These are phyloP conservation scores for Sclerodermus sp. DNA, from an alignment of 2,888 invertebrate species.

Conservation along the genomic window DNA sequence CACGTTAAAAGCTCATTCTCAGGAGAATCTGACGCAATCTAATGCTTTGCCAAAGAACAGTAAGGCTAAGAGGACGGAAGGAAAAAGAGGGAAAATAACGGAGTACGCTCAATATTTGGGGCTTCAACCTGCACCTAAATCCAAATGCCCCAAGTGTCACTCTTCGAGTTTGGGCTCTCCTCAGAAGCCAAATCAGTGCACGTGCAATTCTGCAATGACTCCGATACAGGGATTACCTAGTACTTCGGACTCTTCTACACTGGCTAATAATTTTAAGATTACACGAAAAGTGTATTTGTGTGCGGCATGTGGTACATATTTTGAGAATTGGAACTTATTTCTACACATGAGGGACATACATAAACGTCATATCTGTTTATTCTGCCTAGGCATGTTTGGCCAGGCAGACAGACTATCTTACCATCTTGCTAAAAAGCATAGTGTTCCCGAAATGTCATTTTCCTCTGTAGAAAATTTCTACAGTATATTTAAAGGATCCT, in stretches of 20 bases:
- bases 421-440: constrained; percentile 78
- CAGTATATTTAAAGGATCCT: constrained; percentile 67
- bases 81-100: constrained; percentile 47
- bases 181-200: constrained; percentile 70
- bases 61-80: constrained; percentile 29
- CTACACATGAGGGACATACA: constrained; percentile 83
- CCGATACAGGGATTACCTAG: constrained; percentile 45
- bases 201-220: constrained; percentile 59
- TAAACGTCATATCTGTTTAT: constrained; percentile 78
- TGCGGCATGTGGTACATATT: constrained; percentile 80
- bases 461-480: constrained; percentile 70
- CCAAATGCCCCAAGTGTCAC: constrained; percentile 73
- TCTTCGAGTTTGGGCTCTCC: constrained; percentile 68
- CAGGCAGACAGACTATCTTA: constrained; percentile 77
- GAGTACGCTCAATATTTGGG: constrained; percentile 76
- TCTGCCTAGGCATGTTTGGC: constrained; percentile 81
- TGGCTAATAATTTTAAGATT: constrained; percentile 63
- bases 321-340: constrained; percentile 85
- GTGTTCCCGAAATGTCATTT: constrained; percentile 72
- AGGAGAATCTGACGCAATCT: constrained; percentile 14
- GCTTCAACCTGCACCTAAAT: constrained; percentile 63
- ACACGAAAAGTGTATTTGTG: constrained; percentile 81
- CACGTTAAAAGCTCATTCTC: constrained; percentile 12
- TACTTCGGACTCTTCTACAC: constrained; percentile 57
- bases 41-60: constrained; percentile 22